Base-by-base conservation (phyloP, 2,113 vertebrate species). In the Dipodomys merriami region DNA sequence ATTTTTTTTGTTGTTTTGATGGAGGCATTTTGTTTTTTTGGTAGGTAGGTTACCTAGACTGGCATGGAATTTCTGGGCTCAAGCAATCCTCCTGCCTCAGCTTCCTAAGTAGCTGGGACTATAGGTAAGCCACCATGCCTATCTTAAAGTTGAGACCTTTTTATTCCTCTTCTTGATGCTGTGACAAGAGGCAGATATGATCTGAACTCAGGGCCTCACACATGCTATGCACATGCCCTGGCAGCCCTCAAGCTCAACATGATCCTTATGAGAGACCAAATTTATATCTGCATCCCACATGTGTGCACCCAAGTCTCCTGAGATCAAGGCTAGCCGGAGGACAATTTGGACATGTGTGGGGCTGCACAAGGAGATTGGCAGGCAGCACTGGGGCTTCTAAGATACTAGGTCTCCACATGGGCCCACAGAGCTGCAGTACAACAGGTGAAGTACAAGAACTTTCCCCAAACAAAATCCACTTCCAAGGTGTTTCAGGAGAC, bases 231-330 rank as follows among this genome's bases (percentile, higher is more conserved):
- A 10, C 44, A 76, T 20, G 6, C 25, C 64, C 72, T 27, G 60
- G 33, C 33, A 27, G 7, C 33, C 2, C 71, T 4, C 10, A 60
- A 46, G 1, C 44, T 57, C 72, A 67, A 67, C 57, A 35, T 60
- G 11, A 44, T 0, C 29, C 49, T 35, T n/a, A 29, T 5, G 23
- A 60, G 3, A 1, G 27, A 6, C 12, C 16, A 30, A 4, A 4
- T 20, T 44, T 30, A 71, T 18, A 15, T 67, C 33, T 35, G 18
- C 10, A 53, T 2, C 25, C 27, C 35, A 1, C 1, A 33, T 53
- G 3, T 0, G 0, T 57, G 23, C 35, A 33, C 76, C 12, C 7
- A 6, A 49, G 68, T 11, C 5, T 46, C 72, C 35, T 2, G 46
- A 67, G 30, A 65, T 7, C 9, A 23, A 53, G 30, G 16, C 8